Percentiles rank a stretch among this genome's conserved stretches.
phyloP scores from a whole-genome alignment of 2,797 vertebrate genomes.

The Halcyon smyrnensis region DNA sequence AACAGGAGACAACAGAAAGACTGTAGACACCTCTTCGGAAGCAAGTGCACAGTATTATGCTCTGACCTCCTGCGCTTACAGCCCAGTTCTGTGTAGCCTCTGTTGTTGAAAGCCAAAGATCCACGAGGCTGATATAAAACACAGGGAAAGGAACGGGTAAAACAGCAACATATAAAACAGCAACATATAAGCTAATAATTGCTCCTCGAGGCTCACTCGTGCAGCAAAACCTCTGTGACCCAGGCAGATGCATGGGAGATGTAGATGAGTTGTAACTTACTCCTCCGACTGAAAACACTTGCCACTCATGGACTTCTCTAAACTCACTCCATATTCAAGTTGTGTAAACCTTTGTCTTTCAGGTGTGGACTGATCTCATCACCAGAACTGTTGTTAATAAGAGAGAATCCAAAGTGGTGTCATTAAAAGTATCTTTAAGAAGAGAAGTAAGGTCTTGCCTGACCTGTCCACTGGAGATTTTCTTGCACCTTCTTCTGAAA shows the following conservation, averaged over 20 bases:
- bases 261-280: background rate
- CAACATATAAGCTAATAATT: background rate
- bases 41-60: rapidly evolving
- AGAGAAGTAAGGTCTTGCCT: background rate
- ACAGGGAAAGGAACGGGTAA: background rate
- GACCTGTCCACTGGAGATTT: background rate
- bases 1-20: background rate
- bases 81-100: background rate
- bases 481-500: background rate
- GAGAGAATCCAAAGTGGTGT: background rate
- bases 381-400: background rate
- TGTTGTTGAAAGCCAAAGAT: background rate
- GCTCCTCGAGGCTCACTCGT: background rate
- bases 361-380: background rate
- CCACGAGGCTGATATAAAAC: rapidly evolving
- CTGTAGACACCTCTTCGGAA: background rate
- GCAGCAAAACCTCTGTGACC: background rate
- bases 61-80: background rate
- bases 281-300: background rate
- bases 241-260: background rate
- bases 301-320: background rate
- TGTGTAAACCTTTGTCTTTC: background rate
- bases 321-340: background rate
- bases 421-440: background rate
- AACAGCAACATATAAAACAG: background rate